These are phyloP conservation scores for Spatulosminthurus flaviceps DNA, from an alignment of 2,888 invertebrate species.

Conservation along the genomic window DNA sequence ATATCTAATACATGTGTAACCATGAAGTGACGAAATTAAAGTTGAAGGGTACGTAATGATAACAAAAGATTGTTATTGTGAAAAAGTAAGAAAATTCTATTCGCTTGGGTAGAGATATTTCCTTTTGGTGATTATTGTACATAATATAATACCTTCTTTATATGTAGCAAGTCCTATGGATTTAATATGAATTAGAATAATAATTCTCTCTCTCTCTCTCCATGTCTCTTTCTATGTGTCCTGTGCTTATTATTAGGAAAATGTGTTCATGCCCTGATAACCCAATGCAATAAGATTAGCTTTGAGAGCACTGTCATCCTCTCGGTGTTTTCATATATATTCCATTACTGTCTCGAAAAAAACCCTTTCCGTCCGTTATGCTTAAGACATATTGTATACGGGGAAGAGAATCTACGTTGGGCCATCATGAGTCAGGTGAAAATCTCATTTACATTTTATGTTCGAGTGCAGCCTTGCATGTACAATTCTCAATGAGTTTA, in stretches of 20 bases:
- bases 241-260: not conserved
- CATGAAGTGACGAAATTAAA: conserved; percentile 34
- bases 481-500: conserved; percentile 11
- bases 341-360: not conserved
- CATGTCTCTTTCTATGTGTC: not conserved
- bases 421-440: conserved; percentile 29
- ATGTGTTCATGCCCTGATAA: conserved; percentile 37
- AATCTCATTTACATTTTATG: conserved; percentile 21
- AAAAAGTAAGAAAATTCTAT: not conserved
- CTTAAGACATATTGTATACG: not conserved
- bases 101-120: conserved; percentile 2
- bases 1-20: not conserved
- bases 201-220: conserved; percentile 15
- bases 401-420: not conserved
- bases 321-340: not conserved
- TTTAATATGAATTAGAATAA: conserved; percentile 14
- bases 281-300: conserved; percentile 29
- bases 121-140: not conserved
- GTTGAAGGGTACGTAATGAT: conserved; percentile 23
- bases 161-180: not conserved
- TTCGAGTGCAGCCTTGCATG: conserved; percentile 28
- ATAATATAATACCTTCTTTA: not conserved
- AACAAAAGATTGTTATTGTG: conserved; percentile 19
- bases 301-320: conserved; percentile 1
- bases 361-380: not conserved